Evolutionary conservation across 2,797 vertebrate genomes (phyloP), one percentile per base, ranked within the genome.

Genomic region (Hippoglossus hippoglossus): DNA sequence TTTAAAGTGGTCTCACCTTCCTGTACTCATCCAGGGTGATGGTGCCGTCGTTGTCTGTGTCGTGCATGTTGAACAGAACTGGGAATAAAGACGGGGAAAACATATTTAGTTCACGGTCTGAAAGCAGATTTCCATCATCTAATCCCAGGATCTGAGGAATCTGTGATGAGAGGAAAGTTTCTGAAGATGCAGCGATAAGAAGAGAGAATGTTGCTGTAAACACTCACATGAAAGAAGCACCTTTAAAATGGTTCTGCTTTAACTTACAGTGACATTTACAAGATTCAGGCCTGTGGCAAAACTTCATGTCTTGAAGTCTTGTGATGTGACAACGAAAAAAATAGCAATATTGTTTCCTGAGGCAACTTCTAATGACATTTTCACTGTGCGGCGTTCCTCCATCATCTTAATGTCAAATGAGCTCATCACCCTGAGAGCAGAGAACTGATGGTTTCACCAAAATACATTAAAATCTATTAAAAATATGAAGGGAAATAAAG

Each of bases 11-110:
- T 46, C 58, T 26, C 26, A 61, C 98, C 86, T 94, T 95, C 93
- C 95, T 94, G 85, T 98, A 99, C 75, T 99, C 98, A 2, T 88
- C 93, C 93, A 98, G 83, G 0, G 96, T 97, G 92, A 99, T 99
- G 84, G 92, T 94, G 63, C 97, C 97, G 0, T 98, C 97, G 0
- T 94, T 94, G 92, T 99, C 96, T 0, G 95, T 96, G 91, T 99
- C 98, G 0, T 99, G 97, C 97, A 99, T 98, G 91, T 97, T 97
- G 91, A 98, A 99, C 72, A 99, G 94, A 88, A 99, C 97, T 99
- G 85, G 1, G 56, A 39, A 68, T 10, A 74, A 31, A 78, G 6
- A 66, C 10, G 26, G 19, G 26, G 19, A 13, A 6, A 58, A 39
- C 15, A 47, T 0, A 5, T 10, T 51, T 21, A 55, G 13, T 5